Base-by-base conservation (phyloP, 2,888 invertebrate species). In the Microplitis deprimator region DNA sequence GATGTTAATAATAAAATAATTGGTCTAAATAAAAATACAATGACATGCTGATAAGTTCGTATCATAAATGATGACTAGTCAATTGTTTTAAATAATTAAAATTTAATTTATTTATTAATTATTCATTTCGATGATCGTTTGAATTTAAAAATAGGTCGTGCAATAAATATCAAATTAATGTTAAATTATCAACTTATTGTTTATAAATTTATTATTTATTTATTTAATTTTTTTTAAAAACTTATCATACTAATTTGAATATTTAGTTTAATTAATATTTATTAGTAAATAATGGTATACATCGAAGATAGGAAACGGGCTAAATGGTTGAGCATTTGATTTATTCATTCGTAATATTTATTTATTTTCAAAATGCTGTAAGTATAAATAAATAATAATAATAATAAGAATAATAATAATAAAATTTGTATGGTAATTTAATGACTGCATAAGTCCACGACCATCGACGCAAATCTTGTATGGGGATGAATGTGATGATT, bases 391-490 rank as follows among this genome's bases (percentile, higher is more conserved):
- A 69, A 68, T 13, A 0, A 3, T 29, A 29, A 3, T 29, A 29
- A 29, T 29, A 29, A 29, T 29, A 29, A 29, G 3, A 29, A 29
- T 50, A 38, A 70, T 29, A 62, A 64, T 62, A 50, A 69, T 64
- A 39, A 75, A 69, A 61, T 50, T 60, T 64, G 38, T 69, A 29
- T 20, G 20, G 39, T 62, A 73, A 77, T 64, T 10, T 10, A 59
- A 13, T 50, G 3, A 38, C 13, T 62, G 61, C 10, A 16, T 20
- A 41, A 70, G 29, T 76, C 73, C 80, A 76, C 84, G 84, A 85
- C 84, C 84, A 88, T 89, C 82, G 89, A 89, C 89, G 88, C 88
- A 88, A 85, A 86, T 83, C 83, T 83, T 87, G 83, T 84, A 88
- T 87, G 87, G 82, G 85, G 86, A 88, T 89, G 87, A 50, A 88